Percentiles rank a stretch among this genome's conserved stretches.
phyloP scores from a whole-genome alignment of 2,888 invertebrate species.

The Bibio marci region DNA sequence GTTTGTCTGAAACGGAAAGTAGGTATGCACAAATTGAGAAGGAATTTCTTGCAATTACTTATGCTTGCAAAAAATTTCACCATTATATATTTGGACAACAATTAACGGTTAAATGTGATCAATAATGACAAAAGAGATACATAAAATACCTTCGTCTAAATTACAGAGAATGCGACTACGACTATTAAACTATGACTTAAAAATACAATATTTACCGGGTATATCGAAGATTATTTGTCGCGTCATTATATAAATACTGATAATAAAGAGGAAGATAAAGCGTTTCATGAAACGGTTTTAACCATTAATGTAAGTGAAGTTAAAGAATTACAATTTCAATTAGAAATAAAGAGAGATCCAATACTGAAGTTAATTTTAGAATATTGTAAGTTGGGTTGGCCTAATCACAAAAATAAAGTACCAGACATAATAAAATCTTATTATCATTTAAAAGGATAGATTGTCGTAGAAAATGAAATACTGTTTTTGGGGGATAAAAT shows the following conservation, averaged over 20 bases:
- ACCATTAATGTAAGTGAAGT: slow-evolving; percentile 7
- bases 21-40: slow-evolving; percentile 25
- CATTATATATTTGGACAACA: slow-evolving; percentile 15
- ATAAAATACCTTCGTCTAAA: slow-evolving; percentile 12
- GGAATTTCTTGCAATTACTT: slow-evolving; percentile 17
- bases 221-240: slow-evolving; percentile 16
- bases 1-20: slow-evolving; percentile 15
- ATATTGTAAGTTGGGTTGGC: slow-evolving; percentile 10
- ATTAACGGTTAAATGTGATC: slow-evolving; percentile 13
- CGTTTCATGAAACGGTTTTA: slow-evolving; percentile 9
- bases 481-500: slow-evolving; percentile 9
- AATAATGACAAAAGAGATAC: slow-evolving; percentile 9
- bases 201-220: too few relatives aligned
- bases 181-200: slow-evolving; percentile 17
- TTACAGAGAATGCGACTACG: slow-evolving; percentile 16
- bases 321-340: slow-evolving; percentile 6
- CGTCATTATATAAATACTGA: slow-evolving; percentile 11
- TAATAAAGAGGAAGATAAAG: slow-evolving; percentile 6
- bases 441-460: neutral
- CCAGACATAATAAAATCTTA: slow-evolving; percentile 5
- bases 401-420: slow-evolving; percentile 7
- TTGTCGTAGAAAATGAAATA: slow-evolving; percentile 4
- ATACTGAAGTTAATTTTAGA: neutral
- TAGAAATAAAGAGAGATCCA: slow-evolving; percentile 2
- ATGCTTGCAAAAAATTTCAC: slow-evolving; percentile 11